Conservation (phyloP, 2,113 vertebrate genomes). For the Raja brachyura region DNA sequence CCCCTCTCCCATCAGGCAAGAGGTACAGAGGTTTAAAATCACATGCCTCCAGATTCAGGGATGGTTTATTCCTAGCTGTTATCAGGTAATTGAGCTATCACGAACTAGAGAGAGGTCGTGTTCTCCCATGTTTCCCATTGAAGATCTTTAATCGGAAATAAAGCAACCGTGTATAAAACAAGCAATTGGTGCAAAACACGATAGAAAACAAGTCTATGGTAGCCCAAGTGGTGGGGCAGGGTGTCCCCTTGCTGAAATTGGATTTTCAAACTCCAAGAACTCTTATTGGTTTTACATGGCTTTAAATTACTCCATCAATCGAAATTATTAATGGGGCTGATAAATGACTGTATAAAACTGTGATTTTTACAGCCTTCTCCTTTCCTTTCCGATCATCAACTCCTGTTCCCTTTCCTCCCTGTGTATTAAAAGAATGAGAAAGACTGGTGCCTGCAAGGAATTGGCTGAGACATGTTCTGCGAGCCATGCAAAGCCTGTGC, state of each 20-base stretch:
- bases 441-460: background rate
- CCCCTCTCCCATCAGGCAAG: too few species aligned
- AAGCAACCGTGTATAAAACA: too few species aligned
- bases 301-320: background rate
- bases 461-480: background rate
- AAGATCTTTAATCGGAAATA: too few species aligned
- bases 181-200: too few species aligned
- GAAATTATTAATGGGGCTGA: background rate
- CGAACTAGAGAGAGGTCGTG: too few species aligned
- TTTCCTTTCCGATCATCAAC: background rate
- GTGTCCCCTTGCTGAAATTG: background rate
- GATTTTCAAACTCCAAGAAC: background rate
- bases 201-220: too few species aligned
- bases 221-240: too few species aligned
- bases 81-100: too few species aligned
- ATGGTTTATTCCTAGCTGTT: too few species aligned
- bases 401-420: background rate
- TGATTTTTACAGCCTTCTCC: background rate
- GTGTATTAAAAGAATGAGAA: background rate
- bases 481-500: background rate
- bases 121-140: too few species aligned
- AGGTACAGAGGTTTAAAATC: too few species aligned
- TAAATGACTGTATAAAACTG: background rate
- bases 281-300: background rate
- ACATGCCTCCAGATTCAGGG: too few species aligned